These are phyloP conservation scores for Micromussa lordhowensis DNA, from an alignment of 92 coral and sea anemone species.

Conservation along the genomic window DNA sequence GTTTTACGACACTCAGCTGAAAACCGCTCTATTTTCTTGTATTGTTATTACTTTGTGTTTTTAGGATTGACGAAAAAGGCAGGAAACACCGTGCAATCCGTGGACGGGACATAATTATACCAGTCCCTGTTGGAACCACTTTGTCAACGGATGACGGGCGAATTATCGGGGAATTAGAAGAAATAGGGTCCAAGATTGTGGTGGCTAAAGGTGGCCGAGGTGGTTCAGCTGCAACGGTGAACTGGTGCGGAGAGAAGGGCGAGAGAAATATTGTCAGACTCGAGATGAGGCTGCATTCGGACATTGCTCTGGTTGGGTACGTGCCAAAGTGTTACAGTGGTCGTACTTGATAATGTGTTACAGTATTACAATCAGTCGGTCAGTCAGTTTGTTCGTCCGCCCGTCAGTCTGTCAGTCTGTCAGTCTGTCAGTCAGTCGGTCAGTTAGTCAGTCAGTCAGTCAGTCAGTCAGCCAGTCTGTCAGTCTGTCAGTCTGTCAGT, in stretches of 20 bases:
- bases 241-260: conserved; percentile 95
- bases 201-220: conserved; percentile 98
- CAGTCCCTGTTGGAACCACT: conserved; percentile 93
- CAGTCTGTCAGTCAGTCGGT: too few relatives aligned
- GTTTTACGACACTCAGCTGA: too few relatives aligned
- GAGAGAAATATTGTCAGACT: conserved; percentile 71
- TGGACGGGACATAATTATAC: conserved; percentile 84
- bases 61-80: conserved; percentile 36
- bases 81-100: conserved; percentile 81
- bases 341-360: too few relatives aligned
- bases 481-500: too few relatives aligned
- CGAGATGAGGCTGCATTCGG: conserved; percentile 85
- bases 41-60: not conserved
- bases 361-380: too few relatives aligned
- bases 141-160: conserved; percentile 84
- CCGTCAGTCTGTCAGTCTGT: too few relatives aligned
- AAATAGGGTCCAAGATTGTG: conserved; percentile 75
- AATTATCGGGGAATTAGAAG: conserved; percentile 79
- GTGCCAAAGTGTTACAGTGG: conserved; percentile 11
- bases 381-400: too few relatives aligned
- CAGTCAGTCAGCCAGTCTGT: too few relatives aligned
- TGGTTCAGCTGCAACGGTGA: conserved; percentile 82
- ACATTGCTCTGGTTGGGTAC: conserved; percentile 93
- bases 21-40: too few relatives aligned
- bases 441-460: too few relatives aligned